phyloP scores from a whole-genome alignment of 2,888 invertebrate genomes.

The Tridacna gigas region DNA sequence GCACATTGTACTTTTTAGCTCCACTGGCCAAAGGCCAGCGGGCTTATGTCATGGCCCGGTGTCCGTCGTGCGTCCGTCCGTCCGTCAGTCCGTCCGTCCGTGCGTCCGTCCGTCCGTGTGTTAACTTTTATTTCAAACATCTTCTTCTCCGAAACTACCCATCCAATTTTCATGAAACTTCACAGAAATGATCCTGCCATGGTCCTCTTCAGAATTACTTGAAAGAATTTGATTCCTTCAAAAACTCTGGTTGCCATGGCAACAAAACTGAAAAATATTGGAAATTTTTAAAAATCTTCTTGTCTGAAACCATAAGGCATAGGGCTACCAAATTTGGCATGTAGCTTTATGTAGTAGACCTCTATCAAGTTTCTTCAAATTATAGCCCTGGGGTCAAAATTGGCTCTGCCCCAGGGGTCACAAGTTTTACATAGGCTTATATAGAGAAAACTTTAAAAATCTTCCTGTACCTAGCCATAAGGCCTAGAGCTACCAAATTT shows the following conservation, averaged over 20 bases:
- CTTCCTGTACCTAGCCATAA: too few relatives aligned
- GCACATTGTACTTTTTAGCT: background rate
- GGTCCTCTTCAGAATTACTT: background rate
- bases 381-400: background rate
- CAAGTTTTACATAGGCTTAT: background rate
- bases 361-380: background rate
- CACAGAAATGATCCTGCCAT: background rate
- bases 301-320: background rate
- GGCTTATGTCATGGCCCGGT: background rate
- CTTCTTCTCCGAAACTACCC: background rate
- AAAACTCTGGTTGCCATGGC: background rate
- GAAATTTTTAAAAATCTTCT: background rate
- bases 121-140: background rate
- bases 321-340: background rate
- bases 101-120: background rate
- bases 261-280: background rate
- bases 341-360: background rate
- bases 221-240: background rate
- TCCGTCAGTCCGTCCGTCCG: background rate
- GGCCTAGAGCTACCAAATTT: too few relatives aligned
- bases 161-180: background rate
- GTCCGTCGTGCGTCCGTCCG: slow-evolving; percentile 1
- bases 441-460: background rate
- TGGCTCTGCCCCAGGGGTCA: background rate
- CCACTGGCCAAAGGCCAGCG: background rate